A percentile compares a stretch with the other conserved stretches of the same genome.
Evolutionary conservation across 2,113 vertebrate genomes (phyloP).

Genomic region (Alosa alosa): DNA sequence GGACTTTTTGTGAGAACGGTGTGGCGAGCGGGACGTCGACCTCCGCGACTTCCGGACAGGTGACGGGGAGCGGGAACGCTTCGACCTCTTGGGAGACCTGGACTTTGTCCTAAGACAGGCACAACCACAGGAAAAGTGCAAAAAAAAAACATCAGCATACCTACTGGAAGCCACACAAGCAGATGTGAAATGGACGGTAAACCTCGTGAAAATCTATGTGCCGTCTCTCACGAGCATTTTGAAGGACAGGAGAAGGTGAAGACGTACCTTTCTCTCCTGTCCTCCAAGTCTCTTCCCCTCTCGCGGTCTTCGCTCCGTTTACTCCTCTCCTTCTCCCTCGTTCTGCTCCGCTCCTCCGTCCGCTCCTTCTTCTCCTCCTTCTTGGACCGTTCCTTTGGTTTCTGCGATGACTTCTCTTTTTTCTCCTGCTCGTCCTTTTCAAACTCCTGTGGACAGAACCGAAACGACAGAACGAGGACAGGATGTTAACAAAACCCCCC

Average conservation of each 20-base stretch:
- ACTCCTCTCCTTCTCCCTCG: conserved; percentile 61
- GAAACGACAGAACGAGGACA: not conserved
- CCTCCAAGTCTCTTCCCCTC: conserved; percentile 58
- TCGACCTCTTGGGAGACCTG: conserved; percentile 70
- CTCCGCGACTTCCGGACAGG: conserved; percentile 63
- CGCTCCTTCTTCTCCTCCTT: conserved; percentile 66
- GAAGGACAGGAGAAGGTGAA: not conserved
- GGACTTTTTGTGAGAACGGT: conserved; percentile 75
- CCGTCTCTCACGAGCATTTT: not conserved
- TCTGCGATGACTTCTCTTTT: conserved; percentile 55
- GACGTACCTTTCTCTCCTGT: conserved; percentile 54
- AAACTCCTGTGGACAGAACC: conserved; percentile 63
- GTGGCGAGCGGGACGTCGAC: conserved; percentile 71
- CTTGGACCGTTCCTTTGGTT: conserved; percentile 64
- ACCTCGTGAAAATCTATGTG: not conserved
- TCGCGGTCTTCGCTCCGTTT: conserved; percentile 63
- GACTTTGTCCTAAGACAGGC: conserved; percentile 56
- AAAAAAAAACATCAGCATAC: not conserved
- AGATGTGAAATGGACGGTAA: not conserved
- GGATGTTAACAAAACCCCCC: not conserved
- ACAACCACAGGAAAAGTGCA: not conserved
- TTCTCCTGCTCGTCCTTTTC: conserved; percentile 70
- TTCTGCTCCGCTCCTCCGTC: conserved; percentile 53
- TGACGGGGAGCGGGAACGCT: conserved; percentile 71
- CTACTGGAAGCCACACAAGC: not conserved